phyloP scores from a whole-genome alignment of 2,797 vertebrate genomes.

The Spheniscus humboldti region DNA sequence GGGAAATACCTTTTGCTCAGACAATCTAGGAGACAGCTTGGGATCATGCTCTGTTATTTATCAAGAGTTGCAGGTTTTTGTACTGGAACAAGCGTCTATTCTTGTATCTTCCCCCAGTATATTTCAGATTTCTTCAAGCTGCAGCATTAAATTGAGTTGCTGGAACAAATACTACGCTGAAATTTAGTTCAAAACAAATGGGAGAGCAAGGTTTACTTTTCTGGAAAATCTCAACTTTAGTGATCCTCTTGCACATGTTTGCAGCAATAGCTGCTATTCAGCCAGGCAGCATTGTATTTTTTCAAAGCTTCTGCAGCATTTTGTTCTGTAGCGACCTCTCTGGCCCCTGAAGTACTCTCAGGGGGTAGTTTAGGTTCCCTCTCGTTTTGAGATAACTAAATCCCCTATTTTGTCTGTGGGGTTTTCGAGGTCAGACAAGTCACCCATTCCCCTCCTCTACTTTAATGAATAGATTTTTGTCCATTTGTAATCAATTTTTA shows the following conservation, averaged over 20 bases:
- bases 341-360: neutral
- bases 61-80: neutral
- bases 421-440: neutral
- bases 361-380: neutral
- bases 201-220: neutral
- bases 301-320: neutral
- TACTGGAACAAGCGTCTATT: neutral
- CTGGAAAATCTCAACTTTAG: neutral
- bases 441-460: neutral
- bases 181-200: neutral
- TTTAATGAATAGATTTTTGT: neutral
- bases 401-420: neutral
- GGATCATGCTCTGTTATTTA: slow-evolving; percentile 39
- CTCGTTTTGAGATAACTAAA: neutral
- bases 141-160: neutral
- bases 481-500: neutral
- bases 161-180: neutral
- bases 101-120: neutral
- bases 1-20: slow-evolving; percentile 37
- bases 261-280: neutral
- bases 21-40: neutral
- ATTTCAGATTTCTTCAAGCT: neutral
- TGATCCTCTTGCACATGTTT: neutral
- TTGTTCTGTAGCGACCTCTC: neutral
- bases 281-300: neutral